Base-by-base conservation (phyloP, 2,113 vertebrate species). In the Phrynosoma blainvillii region DNA sequence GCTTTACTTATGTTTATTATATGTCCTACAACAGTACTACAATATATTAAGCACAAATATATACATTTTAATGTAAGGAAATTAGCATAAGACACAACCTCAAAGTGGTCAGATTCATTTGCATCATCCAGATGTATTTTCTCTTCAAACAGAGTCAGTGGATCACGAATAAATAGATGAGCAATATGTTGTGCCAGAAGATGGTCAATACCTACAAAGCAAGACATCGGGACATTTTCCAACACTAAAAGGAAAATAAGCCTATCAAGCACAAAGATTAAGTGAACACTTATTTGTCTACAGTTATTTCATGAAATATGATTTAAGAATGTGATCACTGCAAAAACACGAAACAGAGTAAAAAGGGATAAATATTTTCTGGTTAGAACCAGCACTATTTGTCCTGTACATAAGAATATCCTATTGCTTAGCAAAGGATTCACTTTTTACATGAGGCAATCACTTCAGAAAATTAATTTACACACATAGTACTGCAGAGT, bases 71-170 rank as follows among this genome's bases (percentile, higher is more conserved):
- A 36, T 87, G 54, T 73, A 84, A 91, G 59, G 59, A 79, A 92
- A 90, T 66, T 92, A 30, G 85, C 87, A 87, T 88, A 75, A 80
- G 14, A 89, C 94, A 95, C 91, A 94, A 96, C 99, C 98, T 99
- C 99, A 96, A 99, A 99, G 95, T 99, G 99, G 90, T 99, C 99
- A 0, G 99, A 99, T 94, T 99, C 99, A 32, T 99, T 99, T 92
- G 98, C 98, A 92, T 99, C 99, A 87, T 99, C 99, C 94, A 99
- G 92, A 91, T 99, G 95, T 94, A 99, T 98, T 95, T 98, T 99
- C 96, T 99, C 99, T 93, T 98, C 95, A 90, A 99, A 99, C 77
- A 99, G 96, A 3, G 97, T 98, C 94, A 99, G 93, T 0, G 99
- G 99, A 93, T 99, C 99, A 95, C 99, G 97, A 94, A 99, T 99